Evolutionary conservation across 2,113 vertebrate genomes (phyloP), one percentile per base, ranked within the genome.

Genomic region (Aspiorhynchus laticeps): DNA sequence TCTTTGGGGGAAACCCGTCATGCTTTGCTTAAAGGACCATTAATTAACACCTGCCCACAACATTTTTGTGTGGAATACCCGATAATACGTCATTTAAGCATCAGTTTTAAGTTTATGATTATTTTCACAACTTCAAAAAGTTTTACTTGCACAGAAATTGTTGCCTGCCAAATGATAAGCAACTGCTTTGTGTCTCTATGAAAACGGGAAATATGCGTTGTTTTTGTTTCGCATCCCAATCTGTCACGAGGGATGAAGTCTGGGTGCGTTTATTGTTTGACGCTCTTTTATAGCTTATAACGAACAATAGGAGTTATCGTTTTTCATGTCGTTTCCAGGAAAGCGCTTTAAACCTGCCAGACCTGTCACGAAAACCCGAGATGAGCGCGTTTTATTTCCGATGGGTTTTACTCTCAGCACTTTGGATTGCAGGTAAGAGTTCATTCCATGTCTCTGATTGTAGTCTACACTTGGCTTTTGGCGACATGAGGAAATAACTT

Each of bases 341-440:
- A 53, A 10, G 48, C 3, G 15, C 31, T 14, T n/a, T 3, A 11
- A 78, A 53, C 28, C 28, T 11, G 76, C 53, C 9, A 2, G 28
- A 21, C 28, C 4, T 77, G 46, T 14, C 33, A 24, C 3, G 24
- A 26, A 9, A 43, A 17, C 79, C 7, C 8, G 15, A n/a, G 1
- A 82, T 65, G 38, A 65, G 21, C 14, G 4, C 28, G 5, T 21
- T 67, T 31, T 67, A 31, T 28, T 24, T 31, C 7, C 80, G 5
- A 4, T 82, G 61, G 80, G 7, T 33, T 48, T 67, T 82, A 4
- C 26, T 82, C 0, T 21, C 59, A 10, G 15, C 61, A 2, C 17
- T 82, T 67, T 43, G 61, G 61, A 15, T 67, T 11, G 36, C 38
- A 82, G 61, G 80, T 82, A 46, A 82, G 80, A 7, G 38, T 51